These are phyloP conservation scores for Pararge aegeria DNA, from an alignment of 1,140 invertebrate genomes.

Conservation along the genomic window DNA sequence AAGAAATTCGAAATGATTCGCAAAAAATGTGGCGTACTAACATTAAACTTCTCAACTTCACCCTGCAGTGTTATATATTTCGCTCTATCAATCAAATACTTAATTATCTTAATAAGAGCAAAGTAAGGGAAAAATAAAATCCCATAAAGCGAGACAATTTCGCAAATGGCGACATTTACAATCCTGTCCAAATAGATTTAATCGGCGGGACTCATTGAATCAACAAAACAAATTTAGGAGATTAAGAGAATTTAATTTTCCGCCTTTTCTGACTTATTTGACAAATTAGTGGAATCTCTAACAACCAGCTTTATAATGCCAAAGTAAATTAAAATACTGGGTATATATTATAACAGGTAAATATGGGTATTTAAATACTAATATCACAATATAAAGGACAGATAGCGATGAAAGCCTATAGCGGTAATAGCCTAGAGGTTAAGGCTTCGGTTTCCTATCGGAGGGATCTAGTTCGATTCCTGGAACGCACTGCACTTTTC, in stretches of 20 bases:
- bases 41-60: too few relatives aligned
- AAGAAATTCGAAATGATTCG: too few relatives aligned
- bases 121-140: conserved; percentile 1
- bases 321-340: conserved; percentile 19
- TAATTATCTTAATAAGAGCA: not conserved
- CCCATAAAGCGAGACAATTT: conserved; percentile 17
- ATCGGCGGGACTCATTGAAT: conserved; percentile 40
- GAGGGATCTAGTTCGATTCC: too few relatives aligned
- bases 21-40: too few relatives aligned
- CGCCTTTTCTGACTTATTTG: conserved; percentile 38
- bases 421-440: too few relatives aligned
- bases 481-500: too few relatives aligned
- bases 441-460: too few relatives aligned
- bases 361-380: too few relatives aligned
- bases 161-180: conserved; percentile 34
- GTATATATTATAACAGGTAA: too few relatives aligned
- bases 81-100: not conserved
- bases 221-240: conserved; percentile 47
- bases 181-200: conserved; percentile 41
- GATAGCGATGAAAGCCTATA: not conserved
- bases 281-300: conserved; percentile 38
- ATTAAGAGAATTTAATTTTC: conserved; percentile 58
- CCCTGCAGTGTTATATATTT: too few relatives aligned
- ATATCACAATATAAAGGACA: too few relatives aligned
- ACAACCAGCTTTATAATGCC: conserved; percentile 24